Evolutionary conservation across 2,113 vertebrate species (phyloP), one percentile per base, ranked within the genome.

Genomic region (Gymnogyps californianus): DNA sequence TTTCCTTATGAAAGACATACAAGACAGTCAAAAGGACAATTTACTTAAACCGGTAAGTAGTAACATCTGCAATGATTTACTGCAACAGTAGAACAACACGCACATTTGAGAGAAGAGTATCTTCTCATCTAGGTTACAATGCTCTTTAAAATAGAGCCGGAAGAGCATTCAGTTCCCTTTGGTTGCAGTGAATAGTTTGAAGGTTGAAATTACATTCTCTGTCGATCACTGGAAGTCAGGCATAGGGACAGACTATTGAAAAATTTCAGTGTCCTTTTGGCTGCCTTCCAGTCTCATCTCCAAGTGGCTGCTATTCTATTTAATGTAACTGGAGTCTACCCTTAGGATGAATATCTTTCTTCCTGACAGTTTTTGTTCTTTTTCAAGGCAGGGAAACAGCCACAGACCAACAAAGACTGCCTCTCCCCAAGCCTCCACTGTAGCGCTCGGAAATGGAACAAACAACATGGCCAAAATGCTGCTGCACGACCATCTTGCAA

Each of bases 181-280:
- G 74, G 61, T 85, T 62, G 42, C 62, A 89, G 65, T 89, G 87
- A 96, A 95, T 72, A 91, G 77, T 97, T 82, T 84, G 91, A 92
- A 96, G 96, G 94, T 89, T 97, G 95, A 96, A 97, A 97, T 96
- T 96, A 96, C 96, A 96, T 95, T 97, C 96, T 92, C 77, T 94
- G 89, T 94, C 26, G 44, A 93, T 96, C 94, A 95, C 78, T 76
- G 65, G 36, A 95, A 95, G 91, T 95, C 94, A 87, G 72, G 74
- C 88, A 69, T 11, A 87, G 77, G 72, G 95, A 95, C 91, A 89
- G 91, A 94, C 97, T 96, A 96, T 85, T 96, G 94, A 97, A 96
- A 96, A 95, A 96, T 91, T 82, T 94, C 95, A 46, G 94, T 87
- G 89, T 96, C 94, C 83, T 93, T 96, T 96, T 97, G 97, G 97